Percentiles rank a stretch among this genome's conserved stretches.
phyloP scores from a whole-genome alignment of 2,888 invertebrate genomes.

The Caenorhabditis sulstoni region DNA sequence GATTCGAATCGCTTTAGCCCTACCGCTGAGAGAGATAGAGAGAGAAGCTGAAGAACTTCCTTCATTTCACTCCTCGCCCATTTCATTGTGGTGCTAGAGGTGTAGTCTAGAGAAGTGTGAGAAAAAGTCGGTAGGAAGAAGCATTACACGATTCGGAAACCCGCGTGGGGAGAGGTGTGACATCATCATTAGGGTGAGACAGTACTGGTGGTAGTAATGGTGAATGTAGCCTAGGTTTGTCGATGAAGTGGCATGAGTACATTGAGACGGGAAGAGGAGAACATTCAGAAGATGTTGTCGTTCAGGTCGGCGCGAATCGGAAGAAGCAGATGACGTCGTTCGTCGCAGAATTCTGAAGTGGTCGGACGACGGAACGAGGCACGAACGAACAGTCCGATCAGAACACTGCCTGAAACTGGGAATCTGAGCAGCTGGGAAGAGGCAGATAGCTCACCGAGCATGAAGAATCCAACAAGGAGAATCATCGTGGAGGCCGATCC shows the following conservation, averaged over 20 bases:
- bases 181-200: conserved; percentile 30
- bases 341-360: conserved; percentile 27
- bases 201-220: conserved; percentile 17
- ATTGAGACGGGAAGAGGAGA: conserved; percentile 9
- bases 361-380: conserved; percentile 25
- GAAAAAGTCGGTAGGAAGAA: conserved; percentile 3
- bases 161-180: conserved; percentile 27
- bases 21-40: background rate
- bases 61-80: conserved; percentile 27
- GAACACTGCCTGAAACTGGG: conserved; percentile 24
- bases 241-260: conserved; percentile 53
- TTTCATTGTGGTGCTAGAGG: conserved; percentile 40
- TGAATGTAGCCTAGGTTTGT: conserved; percentile 11
- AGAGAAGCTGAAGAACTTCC: conserved; percentile 16
- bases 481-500: background rate
- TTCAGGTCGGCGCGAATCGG: conserved; percentile 56
- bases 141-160: conserved; percentile 24
- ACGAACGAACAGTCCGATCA: conserved; percentile 36
- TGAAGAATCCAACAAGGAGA: background rate
- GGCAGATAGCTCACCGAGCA: too few relatives aligned
- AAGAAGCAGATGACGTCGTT: conserved; percentile 47
- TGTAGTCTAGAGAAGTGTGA: conserved; percentile 29
- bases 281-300: conserved; percentile 54
- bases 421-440: background rate
- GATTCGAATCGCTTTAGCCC: conserved; percentile 46